Percentiles rank a stretch among this genome's conserved stretches.
These are phyloP conservation scores for Bombylius major DNA, from an alignment of 2,888 invertebrate species.

Conservation along the genomic window DNA sequence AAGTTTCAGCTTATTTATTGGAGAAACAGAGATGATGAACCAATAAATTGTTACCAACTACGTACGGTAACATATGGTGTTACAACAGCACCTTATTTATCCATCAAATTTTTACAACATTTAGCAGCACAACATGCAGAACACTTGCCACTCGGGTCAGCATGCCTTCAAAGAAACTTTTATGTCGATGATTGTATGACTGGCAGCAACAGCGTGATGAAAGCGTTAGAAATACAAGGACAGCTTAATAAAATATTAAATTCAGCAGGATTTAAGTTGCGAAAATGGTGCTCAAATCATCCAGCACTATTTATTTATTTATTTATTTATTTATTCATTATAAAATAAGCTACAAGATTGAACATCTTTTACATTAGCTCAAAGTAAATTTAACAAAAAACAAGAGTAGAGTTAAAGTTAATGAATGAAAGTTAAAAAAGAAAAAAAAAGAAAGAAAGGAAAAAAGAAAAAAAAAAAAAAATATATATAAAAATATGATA, in stretches of 20 bases:
- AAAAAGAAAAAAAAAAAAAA: too few species aligned
- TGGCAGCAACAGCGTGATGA: background rate
- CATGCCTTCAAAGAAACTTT: background rate
- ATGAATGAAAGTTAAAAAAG: too few species aligned
- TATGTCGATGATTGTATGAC: background rate
- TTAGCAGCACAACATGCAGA: background rate
- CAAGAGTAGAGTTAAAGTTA: too few species aligned
- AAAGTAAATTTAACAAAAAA: too few species aligned
- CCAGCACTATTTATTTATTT: too few species aligned
- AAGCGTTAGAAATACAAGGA: background rate
- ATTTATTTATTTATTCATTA: too few species aligned
- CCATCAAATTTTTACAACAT: background rate
- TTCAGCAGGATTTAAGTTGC: background rate
- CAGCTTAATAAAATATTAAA: background rate
- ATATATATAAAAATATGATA: too few species aligned
- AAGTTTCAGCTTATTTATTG: conserved; percentile 15
- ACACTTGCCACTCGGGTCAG: background rate
- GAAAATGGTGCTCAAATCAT: background rate
- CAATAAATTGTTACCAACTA: conserved; percentile 8
- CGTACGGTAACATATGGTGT: conserved; percentile 13
- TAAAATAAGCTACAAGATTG: too few species aligned
- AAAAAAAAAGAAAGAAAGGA: too few species aligned
- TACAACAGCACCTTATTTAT: conserved; percentile 4
- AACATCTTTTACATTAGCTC: too few species aligned
- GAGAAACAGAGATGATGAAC: conserved; percentile 5